Percentiles rank a stretch among this genome's conserved stretches.
These are phyloP conservation scores for Strongylocentrotus purpuratus DNA, from an alignment of 35 echinoderm and acorn worm species.

Conservation along the genomic window DNA sequence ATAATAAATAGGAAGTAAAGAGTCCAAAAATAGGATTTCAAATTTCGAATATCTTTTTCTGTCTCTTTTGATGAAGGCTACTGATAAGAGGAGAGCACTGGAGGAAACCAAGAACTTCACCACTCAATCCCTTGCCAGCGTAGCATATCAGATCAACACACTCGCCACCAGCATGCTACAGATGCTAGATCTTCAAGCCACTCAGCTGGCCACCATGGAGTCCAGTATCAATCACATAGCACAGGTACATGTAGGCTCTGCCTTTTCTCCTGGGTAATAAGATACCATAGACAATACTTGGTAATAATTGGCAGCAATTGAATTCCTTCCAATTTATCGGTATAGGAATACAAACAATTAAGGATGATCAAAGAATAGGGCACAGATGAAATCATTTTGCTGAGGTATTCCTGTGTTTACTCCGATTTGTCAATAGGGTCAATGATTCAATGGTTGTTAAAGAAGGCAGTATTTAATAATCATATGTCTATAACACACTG, in stretches of 20 bases:
- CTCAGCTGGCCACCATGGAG: slow-evolving; percentile 93
- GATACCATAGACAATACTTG: neutral
- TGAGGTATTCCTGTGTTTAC: too few relatives aligned
- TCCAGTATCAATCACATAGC: slow-evolving; percentile 98
- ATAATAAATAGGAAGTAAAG: too few relatives aligned
- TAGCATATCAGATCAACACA: slow-evolving; percentile 99
- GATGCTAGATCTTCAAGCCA: slow-evolving; percentile 95
- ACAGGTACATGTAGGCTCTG: slow-evolving; percentile 81
- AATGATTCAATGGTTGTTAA: too few relatives aligned
- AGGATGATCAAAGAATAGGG: too few relatives aligned
- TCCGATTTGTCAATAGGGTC: too few relatives aligned
- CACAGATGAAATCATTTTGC: too few relatives aligned
- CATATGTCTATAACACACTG: too few relatives aligned
- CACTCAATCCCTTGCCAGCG: slow-evolving; percentile 96
- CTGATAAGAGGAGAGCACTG: slow-evolving; percentile 79
- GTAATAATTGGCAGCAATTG: neutral
- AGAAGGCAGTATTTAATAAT: too few relatives aligned
- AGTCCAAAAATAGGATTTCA: too few relatives aligned
- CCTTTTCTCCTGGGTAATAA: neutral
- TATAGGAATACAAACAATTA: too few relatives aligned
- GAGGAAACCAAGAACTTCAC: slow-evolving; percentile 95
- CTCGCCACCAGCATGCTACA: slow-evolving; percentile 96
- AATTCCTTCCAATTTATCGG: neutral
- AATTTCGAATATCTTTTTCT: neutral
- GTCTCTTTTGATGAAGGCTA: slow-evolving; percentile 65